Evolutionary conservation across 2,113 vertebrate genomes (phyloP).

Genomic region (Campylorhamphus procurvoides): DNA sequence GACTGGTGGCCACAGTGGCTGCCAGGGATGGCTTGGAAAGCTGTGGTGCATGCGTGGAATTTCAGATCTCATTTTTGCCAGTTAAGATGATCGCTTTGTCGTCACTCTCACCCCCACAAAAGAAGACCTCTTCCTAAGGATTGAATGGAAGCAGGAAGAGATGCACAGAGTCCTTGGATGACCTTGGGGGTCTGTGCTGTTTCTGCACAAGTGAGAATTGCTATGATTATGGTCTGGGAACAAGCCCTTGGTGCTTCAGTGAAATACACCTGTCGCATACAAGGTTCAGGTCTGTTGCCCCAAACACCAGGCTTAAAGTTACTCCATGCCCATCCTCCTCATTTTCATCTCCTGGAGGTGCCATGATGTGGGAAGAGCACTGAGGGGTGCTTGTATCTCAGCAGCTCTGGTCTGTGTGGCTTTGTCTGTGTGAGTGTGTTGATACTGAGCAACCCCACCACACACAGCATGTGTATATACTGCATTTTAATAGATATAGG

Average conservation of each 20-base stretch:
- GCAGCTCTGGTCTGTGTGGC: background rate
- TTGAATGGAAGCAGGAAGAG: background rate
- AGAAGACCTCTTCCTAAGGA: background rate
- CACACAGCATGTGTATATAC: background rate
- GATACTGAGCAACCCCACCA: background rate
- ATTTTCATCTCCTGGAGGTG: background rate
- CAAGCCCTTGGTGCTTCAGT: background rate
- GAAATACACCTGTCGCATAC: background rate
- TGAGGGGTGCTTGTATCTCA: background rate
- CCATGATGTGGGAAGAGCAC: background rate
- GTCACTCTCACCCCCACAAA: background rate
- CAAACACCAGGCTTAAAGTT: background rate
- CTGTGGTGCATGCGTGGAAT: rapidly evolving
- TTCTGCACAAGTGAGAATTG: background rate
- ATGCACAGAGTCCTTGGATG: background rate
- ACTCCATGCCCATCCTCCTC: rapidly evolving
- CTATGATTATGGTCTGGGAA: background rate
- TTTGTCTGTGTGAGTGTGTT: background rate
- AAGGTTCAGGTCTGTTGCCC: background rate
- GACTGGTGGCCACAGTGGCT: background rate
- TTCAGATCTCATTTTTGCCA: background rate
- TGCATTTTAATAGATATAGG: constrained; percentile 70
- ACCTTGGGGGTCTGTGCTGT: background rate
- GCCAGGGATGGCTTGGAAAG: background rate
- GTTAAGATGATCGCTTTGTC: background rate